Conservation (phyloP, 2,888 invertebrate species). For the Therioaphis trifolii region DNA sequence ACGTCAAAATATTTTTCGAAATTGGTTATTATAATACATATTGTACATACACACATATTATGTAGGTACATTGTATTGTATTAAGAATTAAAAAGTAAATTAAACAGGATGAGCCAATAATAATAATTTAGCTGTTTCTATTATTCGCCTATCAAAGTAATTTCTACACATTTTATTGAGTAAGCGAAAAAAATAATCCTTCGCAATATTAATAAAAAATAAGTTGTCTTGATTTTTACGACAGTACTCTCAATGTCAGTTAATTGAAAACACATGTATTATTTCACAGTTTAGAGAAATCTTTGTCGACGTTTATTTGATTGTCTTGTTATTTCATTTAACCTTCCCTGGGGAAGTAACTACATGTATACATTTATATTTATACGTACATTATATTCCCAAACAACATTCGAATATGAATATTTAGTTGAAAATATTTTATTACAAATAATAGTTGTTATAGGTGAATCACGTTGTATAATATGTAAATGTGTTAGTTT, state of each 20-base stretch:
- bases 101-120: conserved; percentile 61
- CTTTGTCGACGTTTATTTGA: neutral
- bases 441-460: too few relatives aligned
- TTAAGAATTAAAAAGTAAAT: conserved; percentile 27
- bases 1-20: neutral
- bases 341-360: too few relatives aligned
- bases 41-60: neutral
- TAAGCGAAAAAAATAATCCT: conserved; percentile 37
- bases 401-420: too few relatives aligned
- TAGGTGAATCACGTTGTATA: too few relatives aligned
- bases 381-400: too few relatives aligned
- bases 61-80: too few relatives aligned
- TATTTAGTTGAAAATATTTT: too few relatives aligned
- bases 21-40: neutral
- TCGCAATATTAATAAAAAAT: conserved; percentile 48
- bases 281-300: neutral
- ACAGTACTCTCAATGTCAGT: neutral
- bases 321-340: conserved; percentile 18
- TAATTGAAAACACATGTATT: conserved; percentile 27
- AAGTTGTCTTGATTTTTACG: conserved; percentile 11
- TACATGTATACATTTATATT: too few relatives aligned
- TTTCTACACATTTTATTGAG: conserved; percentile 30
- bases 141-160: conserved; percentile 54
- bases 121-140: conserved; percentile 49
- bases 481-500: too few relatives aligned